Evolutionary conservation across 2,888 invertebrate genomes (phyloP), one percentile per base, ranked within the genome.

Genomic region (Lycia hirtaria): DNA sequence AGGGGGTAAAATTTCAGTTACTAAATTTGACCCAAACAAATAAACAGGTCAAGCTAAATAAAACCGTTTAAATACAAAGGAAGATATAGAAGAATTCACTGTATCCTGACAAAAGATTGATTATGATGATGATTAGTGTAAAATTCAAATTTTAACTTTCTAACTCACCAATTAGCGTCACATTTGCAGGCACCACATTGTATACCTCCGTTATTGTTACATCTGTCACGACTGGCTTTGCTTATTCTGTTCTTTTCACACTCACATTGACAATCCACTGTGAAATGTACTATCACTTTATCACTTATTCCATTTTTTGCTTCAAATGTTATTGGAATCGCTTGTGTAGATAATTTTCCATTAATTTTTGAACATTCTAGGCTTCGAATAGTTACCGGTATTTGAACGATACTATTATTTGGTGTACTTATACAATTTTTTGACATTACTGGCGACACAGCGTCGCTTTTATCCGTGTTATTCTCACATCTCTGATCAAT

Each of bases 301-400:
- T 97, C 97, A 38, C 93, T 91, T 4, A 97, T 79, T 9, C 95
- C 95, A n/a, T n/a, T n/a, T n/a, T n/a, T n/a, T n/a, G n/a, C n/a
- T n/a, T n/a, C n/a, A n/a, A n/a, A n/a, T n/a, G n/a, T n/a, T 9
- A 94, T 93, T 0, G 96, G 96, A 1, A 69, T 64, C 5, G 82
- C 60, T n/a, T n/a, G n/a, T n/a, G n/a, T n/a, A 9, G 54, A 60
- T 19, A 53, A 28, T 7, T 3, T 47, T 14, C 24, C 9, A 6
- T 52, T 4, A n/a, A 14, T 59, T 22, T 22, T 22, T 2, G 68
- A 71, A 47, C 88, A 88, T 3, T 68, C 61, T 28, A 49, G 72
- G 0, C 84, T 71, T 37, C 59, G 72, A 1, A 88, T 44, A 1
- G 65, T 71, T 0, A 72, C 85, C 4, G 65, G 64, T 26, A 87